Evolutionary conservation across 2,888 invertebrate genomes (phyloP), one percentile per base, ranked within the genome.

Genomic region (Nephrocerus scutellatus): DNA sequence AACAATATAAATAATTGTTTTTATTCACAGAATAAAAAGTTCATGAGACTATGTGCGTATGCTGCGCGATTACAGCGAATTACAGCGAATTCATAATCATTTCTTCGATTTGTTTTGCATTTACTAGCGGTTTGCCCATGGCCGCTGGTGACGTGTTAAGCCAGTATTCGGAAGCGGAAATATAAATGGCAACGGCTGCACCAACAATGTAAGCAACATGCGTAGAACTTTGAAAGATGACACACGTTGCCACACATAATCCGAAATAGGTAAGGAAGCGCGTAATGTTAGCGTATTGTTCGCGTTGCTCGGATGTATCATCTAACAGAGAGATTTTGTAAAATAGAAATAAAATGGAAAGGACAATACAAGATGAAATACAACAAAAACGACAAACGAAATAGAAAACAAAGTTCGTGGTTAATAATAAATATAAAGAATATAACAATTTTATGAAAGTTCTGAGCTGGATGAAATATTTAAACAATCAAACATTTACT

Each of bases 181-280:
- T 90, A 62, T 92, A 92, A 20, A 83, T 62, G 16, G 84, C 79
- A 13, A 91, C 90, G 51, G 81, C 73, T 1, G 84, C 70, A 3
- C 90, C 91, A 34, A 92, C 80, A 31, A 84, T 60, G 38, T 82
- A 80, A 8, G 90, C 90, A 25, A 86, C 70, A 22, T 77, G 72
- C 2, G 82, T 76, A 39, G 85, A 89, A 55, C 80, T 81, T 51
- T 89, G 86, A 35, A 91, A 79, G 54, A 91, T 81, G 38, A 91
- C 90, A 52, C 79, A 85, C 0, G 89, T 87, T 22, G 90, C 86
- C 26, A 89, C 68, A 54, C 88, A 81, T 26, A 92, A 72, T 4
- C 91, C 91, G 28, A 85, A 69, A 61, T 92, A 92, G 5, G 89
- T 89, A 50, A 85, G 70, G 67, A 89, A 89, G 60, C 91, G 71